Conservation (phyloP, 2,113 vertebrate species). For the Caloenas nicobarica region DNA sequence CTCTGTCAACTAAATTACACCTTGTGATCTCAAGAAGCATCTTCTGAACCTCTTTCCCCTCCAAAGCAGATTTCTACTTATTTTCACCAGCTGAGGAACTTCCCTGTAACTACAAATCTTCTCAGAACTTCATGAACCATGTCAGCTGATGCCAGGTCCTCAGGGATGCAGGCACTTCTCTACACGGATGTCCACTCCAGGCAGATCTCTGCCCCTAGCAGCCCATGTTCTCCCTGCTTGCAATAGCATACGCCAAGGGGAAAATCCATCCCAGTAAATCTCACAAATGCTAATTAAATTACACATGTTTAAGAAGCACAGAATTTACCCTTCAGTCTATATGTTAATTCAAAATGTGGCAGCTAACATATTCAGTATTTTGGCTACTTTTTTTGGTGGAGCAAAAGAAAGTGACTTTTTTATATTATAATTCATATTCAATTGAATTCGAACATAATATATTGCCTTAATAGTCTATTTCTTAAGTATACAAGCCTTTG, state of each 20-base stretch:
- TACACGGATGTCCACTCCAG: not conserved
- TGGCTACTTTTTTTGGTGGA: not conserved
- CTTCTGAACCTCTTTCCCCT: not conserved
- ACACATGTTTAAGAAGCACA: not conserved
- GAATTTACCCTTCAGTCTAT: constrained; percentile 7
- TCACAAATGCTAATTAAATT: constrained; percentile 21
- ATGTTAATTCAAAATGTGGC: not conserved
- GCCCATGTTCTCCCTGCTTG: not conserved
- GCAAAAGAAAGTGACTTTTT: not conserved
- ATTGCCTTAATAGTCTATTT: constrained; percentile 32
- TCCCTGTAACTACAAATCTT: not conserved
- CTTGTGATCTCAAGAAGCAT: not conserved
- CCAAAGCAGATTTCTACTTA: not conserved
- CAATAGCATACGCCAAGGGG: not conserved
- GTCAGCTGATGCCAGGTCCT: not conserved
- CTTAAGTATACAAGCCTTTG: constrained; percentile 47
- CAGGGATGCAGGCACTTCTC: not conserved
- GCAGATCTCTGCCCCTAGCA: not conserved
- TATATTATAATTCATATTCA: not conserved
- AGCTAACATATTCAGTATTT: not conserved
- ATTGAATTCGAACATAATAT: not conserved
- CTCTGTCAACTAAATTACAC: not conserved
- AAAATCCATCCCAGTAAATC: constrained; percentile 2
- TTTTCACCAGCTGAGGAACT: not conserved
- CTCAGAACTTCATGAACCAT: not conserved